These are phyloP conservation scores for Malthinus seriepunctatus DNA, from an alignment of 2,888 invertebrate genomes.

Conservation along the genomic window DNA sequence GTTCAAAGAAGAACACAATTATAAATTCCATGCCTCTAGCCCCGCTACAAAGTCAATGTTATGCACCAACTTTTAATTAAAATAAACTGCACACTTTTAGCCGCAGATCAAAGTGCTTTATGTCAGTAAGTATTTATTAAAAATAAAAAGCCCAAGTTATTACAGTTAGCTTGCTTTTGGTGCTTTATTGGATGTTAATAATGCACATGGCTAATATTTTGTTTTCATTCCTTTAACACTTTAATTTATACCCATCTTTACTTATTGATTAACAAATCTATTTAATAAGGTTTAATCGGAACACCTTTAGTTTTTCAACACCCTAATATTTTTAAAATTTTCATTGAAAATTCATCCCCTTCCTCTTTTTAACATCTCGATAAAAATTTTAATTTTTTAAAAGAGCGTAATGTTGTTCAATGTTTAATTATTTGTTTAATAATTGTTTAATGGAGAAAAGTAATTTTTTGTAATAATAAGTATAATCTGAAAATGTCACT, in stretches of 20 bases:
- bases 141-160: conserved; percentile 45
- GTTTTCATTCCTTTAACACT: no score
- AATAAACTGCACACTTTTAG: conserved; percentile 50
- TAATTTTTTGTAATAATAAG: conserved; percentile 43
- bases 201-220: not conserved
- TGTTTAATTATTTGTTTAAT: no score
- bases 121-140: conserved; percentile 46
- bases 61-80: conserved; percentile 54
- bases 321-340: no score
- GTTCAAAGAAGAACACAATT: conserved; percentile 50
- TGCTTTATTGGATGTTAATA: conserved; percentile 9
- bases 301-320: no score
- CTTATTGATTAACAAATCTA: no score
- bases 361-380: no score
- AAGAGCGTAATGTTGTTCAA: no score
- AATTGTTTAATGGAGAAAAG: conserved; percentile 40
- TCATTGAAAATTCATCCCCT: no score
- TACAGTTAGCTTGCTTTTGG: conserved; percentile 7
- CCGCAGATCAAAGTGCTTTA: conserved; percentile 52
- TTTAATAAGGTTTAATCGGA: no score
- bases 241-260: no score
- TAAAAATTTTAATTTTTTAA: conserved; percentile 41
- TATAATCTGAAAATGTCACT: conserved; percentile 52
- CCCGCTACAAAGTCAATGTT: conserved; percentile 50
- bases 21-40: conserved; percentile 50